Evolutionary conservation across 2,888 invertebrate species (phyloP), one percentile per base, ranked within the genome.

Genomic region (Conops quadrifasciatus): DNA sequence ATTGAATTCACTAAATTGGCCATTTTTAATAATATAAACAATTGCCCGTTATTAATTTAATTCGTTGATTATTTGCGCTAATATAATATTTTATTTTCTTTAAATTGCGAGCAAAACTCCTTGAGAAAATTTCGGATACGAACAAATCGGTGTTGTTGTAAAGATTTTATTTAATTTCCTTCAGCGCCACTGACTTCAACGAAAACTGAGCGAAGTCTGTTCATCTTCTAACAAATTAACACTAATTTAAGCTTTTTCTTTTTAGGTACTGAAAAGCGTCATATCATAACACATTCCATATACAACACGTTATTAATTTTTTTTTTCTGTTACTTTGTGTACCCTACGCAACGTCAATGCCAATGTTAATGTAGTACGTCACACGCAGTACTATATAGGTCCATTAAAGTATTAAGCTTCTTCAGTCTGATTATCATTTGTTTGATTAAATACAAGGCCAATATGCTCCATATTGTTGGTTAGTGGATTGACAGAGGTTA

Each of bases 221-320:
- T 62, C 62, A 43, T 62, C 21, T 62, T 62, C 62, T 62, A 19
- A 1, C 43, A 21, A 21, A 62, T 62, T 62, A 36, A 11, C 19
- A 43, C 45, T 43, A 43, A 62, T 64, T 49, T 51, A 65, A 49
- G 28, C 26, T n/a, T 26, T 64, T 64, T 64, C 45, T 45, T 64
- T 21, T 2, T n/a, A 21, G 53, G 13, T 21, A 53, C 21, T 53
- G 53, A 53, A 4, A 21, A 21, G 53, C 53, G 19, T 53, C 7
- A 21, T 53, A n/a, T 21, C 21, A 11, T 53, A 21, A 21, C 53
- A 21, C 53, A 21, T 53, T 21, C 53, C 11, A 53, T 53, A n/a
- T n/a, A 49, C 49, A n/a, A 4, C n/a, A 53, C 49, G 1, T 49
- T 49, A 21, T 11, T 21, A 53, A 21, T 21, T 21, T 53, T 11